phyloP scores from a whole-genome alignment of 64 coral and sea anemone species.

The Montipora foliosa region DNA sequence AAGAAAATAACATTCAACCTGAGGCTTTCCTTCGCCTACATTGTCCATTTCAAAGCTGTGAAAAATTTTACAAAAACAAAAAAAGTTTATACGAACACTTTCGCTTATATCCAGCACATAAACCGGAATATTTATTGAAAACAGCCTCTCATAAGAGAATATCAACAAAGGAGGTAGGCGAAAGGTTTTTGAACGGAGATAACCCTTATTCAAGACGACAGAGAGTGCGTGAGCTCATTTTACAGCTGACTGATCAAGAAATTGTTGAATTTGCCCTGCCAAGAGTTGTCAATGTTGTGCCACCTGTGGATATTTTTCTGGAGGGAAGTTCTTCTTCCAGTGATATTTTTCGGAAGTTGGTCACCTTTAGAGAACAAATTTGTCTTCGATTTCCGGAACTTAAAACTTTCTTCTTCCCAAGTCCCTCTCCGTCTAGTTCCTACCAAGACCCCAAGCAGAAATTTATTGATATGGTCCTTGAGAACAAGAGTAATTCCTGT shows the following conservation, averaged over 20 bases:
- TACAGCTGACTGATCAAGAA: not conserved
- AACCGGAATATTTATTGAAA: not conserved
- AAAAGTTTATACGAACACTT: not conserved
- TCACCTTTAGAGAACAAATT: not conserved
- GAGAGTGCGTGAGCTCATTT: not conserved
- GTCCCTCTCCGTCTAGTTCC: not conserved
- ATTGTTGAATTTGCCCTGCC: not conserved
- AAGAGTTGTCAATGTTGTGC: not conserved
- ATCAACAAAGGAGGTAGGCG: not conserved
- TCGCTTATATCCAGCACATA: not conserved
- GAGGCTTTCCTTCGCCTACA: not conserved
- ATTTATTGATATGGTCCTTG: not conserved
- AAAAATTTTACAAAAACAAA: not conserved
- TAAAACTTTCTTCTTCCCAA: not conserved
- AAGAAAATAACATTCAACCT: not conserved
- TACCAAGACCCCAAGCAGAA: not conserved
- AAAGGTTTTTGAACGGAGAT: not conserved
- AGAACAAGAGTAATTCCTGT: not conserved
- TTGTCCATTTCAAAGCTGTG: conserved; percentile 26
- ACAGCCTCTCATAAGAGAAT: not conserved
- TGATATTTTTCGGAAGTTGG: not conserved
- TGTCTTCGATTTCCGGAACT: not conserved
- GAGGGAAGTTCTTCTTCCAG: not conserved
- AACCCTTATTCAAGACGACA: not conserved
- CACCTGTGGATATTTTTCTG: not conserved